These are phyloP conservation scores for Phortica magna DNA, from an alignment of 2,888 invertebrate genomes.

Conservation along the genomic window DNA sequence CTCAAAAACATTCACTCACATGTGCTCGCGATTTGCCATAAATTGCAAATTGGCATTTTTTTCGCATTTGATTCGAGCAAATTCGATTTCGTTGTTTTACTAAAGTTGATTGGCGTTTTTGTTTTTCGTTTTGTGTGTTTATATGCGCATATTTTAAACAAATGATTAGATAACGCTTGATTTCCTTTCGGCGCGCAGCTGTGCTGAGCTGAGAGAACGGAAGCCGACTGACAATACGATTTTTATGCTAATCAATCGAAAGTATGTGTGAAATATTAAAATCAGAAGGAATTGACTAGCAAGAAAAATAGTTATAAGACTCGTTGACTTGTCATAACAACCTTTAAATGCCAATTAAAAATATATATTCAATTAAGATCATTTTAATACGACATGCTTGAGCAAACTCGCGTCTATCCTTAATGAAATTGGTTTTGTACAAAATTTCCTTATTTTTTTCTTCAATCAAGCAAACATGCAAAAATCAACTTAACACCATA, in stretches of 20 bases:
- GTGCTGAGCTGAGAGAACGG: conserved; percentile 5
- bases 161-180: conserved; percentile 17
- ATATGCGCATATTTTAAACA: conserved; percentile 3
- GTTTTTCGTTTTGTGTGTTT: not conserved
- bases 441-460: no score
- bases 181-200: conserved; percentile 4
- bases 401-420: no score
- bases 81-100: not conserved
- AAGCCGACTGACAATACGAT: conserved; percentile 2
- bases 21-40: conserved; percentile 7
- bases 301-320: no score
- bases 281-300: no score
- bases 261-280: not conserved
- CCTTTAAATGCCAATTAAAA: no score
- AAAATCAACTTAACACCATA: no score
- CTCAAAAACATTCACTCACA: not conserved
- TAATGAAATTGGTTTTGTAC: no score
- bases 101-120: not conserved
- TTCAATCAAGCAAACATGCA: no score
- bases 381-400: no score
- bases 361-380: no score
- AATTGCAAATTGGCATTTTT: conserved; percentile 3
- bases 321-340: no score
- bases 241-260: conserved; percentile 15
- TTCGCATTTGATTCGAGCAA: not conserved